Percentiles rank a stretch among this genome's conserved stretches.
Evolutionary conservation across 2,888 invertebrate species (phyloP).

Genomic region (Rhogogaster chlorosoma): DNA sequence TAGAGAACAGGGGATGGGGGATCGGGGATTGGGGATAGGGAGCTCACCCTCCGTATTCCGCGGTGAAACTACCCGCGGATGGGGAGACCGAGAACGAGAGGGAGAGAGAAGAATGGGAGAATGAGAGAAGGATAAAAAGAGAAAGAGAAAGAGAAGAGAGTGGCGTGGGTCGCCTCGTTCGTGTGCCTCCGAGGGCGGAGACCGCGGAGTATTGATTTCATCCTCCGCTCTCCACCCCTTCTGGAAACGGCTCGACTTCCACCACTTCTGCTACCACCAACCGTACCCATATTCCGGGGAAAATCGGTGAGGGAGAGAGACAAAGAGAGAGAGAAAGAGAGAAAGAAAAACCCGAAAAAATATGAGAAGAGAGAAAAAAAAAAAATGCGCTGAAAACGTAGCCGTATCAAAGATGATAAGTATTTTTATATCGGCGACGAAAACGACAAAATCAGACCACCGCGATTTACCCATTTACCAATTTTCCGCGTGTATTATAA

Average conservation of each 20-base stretch:
- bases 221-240: slow-evolving; percentile 63
- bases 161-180: slow-evolving; percentile 52
- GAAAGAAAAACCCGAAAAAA: neutral
- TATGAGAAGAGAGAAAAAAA: neutral
- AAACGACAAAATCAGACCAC: neutral
- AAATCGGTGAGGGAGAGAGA: neutral
- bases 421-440: slow-evolving; percentile 16
- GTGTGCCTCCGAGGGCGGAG: slow-evolving; percentile 74
- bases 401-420: slow-evolving; percentile 43
- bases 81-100: neutral
- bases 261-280: slow-evolving; percentile 21
- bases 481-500: neutral
- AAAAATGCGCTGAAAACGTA: slow-evolving; percentile 45
- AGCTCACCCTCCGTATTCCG: neutral
- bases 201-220: slow-evolving; percentile 77
- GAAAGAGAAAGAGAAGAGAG: slow-evolving; percentile 51
- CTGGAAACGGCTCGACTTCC: slow-evolving; percentile 5
- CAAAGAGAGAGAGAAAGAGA: neutral
- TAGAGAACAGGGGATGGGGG: slow-evolving; percentile 10
- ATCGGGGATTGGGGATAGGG: slow-evolving; percentile 5
- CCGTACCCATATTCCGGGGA: slow-evolving; percentile 22
- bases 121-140: slow-evolving; percentile 34
- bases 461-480: neutral
- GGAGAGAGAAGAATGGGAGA: slow-evolving; percentile 14
- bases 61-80: slow-evolving; percentile 20